Percentiles rank a stretch among this genome's conserved stretches.
These are phyloP conservation scores for Tychaedon coryphoeus DNA, from an alignment of 2,113 vertebrate genomes.

Conservation along the genomic window DNA sequence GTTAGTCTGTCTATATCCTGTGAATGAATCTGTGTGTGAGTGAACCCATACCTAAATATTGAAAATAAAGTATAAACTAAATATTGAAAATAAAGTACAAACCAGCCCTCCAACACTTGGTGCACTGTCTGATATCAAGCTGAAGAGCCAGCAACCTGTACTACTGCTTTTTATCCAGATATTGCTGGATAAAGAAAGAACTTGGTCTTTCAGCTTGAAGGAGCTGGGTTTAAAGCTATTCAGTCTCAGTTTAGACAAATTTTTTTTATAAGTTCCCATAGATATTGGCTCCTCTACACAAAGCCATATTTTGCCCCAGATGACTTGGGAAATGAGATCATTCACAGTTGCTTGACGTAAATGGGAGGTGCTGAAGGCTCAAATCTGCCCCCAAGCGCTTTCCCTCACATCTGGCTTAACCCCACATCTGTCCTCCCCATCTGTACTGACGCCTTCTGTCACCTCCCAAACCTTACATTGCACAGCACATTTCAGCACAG, in stretches of 20 bases:
- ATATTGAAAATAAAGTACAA: background rate
- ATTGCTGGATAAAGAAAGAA: background rate
- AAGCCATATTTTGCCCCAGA: constrained; percentile 33
- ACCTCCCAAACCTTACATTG: background rate
- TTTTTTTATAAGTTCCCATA: background rate
- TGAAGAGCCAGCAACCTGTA: background rate
- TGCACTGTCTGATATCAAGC: background rate
- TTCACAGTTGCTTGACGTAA: constrained; percentile 49
- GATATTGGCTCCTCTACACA: background rate
- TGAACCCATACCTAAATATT: background rate
- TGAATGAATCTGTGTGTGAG: background rate
- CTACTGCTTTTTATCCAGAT: background rate
- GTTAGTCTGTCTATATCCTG: background rate
- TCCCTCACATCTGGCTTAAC: constrained; percentile 56
- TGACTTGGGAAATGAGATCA: constrained; percentile 55
- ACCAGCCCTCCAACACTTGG: background rate
- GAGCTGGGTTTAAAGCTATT: background rate
- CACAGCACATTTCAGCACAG: background rate
- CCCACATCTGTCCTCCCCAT: constrained; percentile 46
- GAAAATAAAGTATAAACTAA: background rate
- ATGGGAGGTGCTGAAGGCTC: constrained; percentile 40
- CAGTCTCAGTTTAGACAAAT: background rate
- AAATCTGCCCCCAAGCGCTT: constrained; percentile 39
- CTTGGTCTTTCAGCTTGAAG: background rate
- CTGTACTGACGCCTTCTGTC: constrained; percentile 22